A percentile compares a stretch with the other conserved stretches of the same genome.
Evolutionary conservation across 2,797 vertebrate species (phyloP).

Genomic region (Enteromius thamalakanensis): DNA sequence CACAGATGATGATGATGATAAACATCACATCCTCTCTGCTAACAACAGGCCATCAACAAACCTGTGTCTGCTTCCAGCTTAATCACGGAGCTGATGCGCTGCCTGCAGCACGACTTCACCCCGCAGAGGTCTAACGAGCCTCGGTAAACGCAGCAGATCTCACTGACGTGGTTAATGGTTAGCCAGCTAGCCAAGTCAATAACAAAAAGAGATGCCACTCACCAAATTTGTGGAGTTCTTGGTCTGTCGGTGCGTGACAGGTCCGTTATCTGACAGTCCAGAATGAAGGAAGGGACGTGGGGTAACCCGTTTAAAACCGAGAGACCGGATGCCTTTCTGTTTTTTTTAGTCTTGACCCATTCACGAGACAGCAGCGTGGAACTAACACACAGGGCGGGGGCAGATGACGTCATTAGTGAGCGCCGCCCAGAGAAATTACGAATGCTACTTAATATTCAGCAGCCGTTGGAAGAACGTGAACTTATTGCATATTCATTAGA

Average conservation of each 20-base stretch:
- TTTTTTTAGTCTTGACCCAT: constrained; percentile 16
- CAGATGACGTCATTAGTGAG: background rate
- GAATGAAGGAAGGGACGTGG: background rate
- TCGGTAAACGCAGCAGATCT: background rate
- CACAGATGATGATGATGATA: background rate
- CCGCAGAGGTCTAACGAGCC: background rate
- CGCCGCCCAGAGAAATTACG: background rate
- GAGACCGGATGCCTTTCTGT: background rate
- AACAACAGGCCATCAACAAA: constrained; percentile 31
- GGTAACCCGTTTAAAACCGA: constrained; percentile 9
- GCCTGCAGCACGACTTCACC: background rate
- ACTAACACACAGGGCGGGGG: background rate
- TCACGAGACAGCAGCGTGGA: constrained; percentile 39
- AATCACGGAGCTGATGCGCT: background rate
- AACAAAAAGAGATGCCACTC: background rate
- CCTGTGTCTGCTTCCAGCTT: no score
- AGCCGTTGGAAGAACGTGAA: background rate
- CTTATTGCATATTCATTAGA: background rate
- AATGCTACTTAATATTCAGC: constrained; percentile 17
- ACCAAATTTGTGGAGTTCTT: background rate
- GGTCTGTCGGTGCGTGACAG: background rate
- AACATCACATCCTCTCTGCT: constrained; percentile 21
- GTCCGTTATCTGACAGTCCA: background rate
- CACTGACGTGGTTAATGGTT: constrained; percentile 15
- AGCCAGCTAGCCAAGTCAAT: constrained; percentile 11